Percentiles rank a stretch among this genome's conserved stretches.
Conservation (phyloP, 2,888 invertebrate genomes). For the Pandemis corylana region DNA sequence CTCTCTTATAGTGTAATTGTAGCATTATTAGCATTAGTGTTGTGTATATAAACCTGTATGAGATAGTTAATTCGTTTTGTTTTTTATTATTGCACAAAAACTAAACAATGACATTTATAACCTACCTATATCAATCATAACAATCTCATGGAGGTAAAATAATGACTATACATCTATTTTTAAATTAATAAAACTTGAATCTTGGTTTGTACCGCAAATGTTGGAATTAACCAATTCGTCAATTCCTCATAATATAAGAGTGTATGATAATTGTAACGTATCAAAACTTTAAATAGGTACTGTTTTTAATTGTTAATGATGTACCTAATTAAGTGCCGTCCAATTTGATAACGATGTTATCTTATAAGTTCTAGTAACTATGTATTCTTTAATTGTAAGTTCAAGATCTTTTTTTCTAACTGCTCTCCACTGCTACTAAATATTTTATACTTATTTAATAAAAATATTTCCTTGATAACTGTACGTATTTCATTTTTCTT, state of each 20-base stretch:
- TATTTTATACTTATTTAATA: conserved; percentile 25
- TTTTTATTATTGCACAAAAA: conserved; percentile 6
- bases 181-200: background rate
- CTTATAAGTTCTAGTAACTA: conserved; percentile 18
- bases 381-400: conserved; percentile 4
- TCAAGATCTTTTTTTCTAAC: conserved; percentile 9
- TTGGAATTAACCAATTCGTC: no score
- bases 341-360: conserved; percentile 15
- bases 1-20: background rate
- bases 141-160: background rate
- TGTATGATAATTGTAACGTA: background rate
- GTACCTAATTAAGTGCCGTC: conserved; percentile 29
- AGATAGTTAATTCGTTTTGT: background rate
- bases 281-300: background rate
- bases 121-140: background rate
- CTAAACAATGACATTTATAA: background rate
- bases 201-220: background rate
- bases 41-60: background rate
- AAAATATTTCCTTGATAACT: conserved; percentile 14
- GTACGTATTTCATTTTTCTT: background rate
- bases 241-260: no score
- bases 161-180: background rate
- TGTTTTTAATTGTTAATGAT: conserved; percentile 6
- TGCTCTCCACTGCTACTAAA: conserved; percentile 18
- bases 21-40: background rate